Conservation (phyloP, 1,140 invertebrate species). For the Hesperophylax magnus region DNA sequence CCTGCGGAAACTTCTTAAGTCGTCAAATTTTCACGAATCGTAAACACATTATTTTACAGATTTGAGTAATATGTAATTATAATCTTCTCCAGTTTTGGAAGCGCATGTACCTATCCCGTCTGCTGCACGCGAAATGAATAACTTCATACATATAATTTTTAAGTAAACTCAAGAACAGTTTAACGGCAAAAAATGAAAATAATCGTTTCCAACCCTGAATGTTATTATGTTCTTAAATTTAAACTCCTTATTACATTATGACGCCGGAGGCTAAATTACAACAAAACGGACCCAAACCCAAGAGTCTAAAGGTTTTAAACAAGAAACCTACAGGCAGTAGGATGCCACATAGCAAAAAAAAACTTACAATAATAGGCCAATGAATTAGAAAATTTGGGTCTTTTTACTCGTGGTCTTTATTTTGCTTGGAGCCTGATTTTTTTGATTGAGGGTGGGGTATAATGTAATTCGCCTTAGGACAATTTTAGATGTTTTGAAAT, state of each 20-base stretch:
- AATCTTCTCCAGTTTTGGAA: slow-evolving; percentile 3
- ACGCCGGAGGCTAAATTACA: slow-evolving; percentile 8
- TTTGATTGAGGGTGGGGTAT: background rate
- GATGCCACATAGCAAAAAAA: no score
- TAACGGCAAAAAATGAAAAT: slow-evolving; percentile 42
- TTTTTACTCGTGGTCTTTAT: background rate
- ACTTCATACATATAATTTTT: slow-evolving; percentile 25
- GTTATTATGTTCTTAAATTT: slow-evolving; percentile 46
- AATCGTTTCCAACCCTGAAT: slow-evolving; percentile 32
- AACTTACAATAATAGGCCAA: no score
- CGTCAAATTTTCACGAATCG: no score
- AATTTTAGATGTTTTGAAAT: slow-evolving; percentile 33
- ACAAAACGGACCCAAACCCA: slow-evolving; percentile 16
- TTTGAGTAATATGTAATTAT: no score
- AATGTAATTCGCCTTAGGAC: slow-evolving; percentile 22
- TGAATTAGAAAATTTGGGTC: background rate
- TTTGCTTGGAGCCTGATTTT: background rate
- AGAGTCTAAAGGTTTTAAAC: no score
- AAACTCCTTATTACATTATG: slow-evolving; percentile 32
- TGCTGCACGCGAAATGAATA: slow-evolving; percentile 34
- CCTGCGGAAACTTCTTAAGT: no score
- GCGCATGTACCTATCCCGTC: background rate
- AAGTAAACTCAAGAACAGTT: slow-evolving; percentile 37
- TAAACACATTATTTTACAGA: no score
- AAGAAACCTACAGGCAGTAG: no score